Base-by-base conservation (phyloP, 2,113 vertebrate genomes). In the Triplophysa siluroides region DNA sequence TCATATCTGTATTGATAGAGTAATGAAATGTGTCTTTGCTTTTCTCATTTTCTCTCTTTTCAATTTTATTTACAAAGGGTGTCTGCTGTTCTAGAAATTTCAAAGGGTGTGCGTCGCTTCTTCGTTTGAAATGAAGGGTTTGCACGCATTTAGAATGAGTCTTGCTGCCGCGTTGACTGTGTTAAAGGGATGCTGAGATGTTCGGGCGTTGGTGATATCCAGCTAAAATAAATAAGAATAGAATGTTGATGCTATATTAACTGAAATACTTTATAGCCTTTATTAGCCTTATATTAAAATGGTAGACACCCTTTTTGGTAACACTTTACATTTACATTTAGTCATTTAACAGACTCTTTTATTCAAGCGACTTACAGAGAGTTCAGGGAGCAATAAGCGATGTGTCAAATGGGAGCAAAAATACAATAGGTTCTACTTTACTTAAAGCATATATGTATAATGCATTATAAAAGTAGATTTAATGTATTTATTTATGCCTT, bases 1-100 rank as follows among this genome's bases (percentile, higher is more conserved):
- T 9, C 9, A 23, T n/a, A 21, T 26, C 21, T 84, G 63, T 58
- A 58, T 82, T 66, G 76, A 67, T 69, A 72, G 23, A 47, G 23
- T 62, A 16, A 13, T 33, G 13, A 52, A 69, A 33, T 38, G 38
- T 56, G 24, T 70, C 52, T 69, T 45, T 68, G 54, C n/a, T 16
- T 29, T 54, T 68, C 47, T 58, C 9, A 24, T 38, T 65, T 13
- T 63, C 21, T 63, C 58, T 66, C 24, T 26, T 8, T 61, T 38
- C 7, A 7, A 16, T 1, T 60, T 71, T 23, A n/a, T 76, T 54
- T 70, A 43, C 43, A 43, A 12, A 33, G 45, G 67, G 24, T 21
- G 26, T 81, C 71, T 56, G 14, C 4, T n/a, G 19, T 7, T 8
- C 54, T 56, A 56, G 19, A 56, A 19, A 56, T 56, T 8, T 56